Conservation (phyloP, 2,113 vertebrate genomes). For the Bujurquina vittata region DNA sequence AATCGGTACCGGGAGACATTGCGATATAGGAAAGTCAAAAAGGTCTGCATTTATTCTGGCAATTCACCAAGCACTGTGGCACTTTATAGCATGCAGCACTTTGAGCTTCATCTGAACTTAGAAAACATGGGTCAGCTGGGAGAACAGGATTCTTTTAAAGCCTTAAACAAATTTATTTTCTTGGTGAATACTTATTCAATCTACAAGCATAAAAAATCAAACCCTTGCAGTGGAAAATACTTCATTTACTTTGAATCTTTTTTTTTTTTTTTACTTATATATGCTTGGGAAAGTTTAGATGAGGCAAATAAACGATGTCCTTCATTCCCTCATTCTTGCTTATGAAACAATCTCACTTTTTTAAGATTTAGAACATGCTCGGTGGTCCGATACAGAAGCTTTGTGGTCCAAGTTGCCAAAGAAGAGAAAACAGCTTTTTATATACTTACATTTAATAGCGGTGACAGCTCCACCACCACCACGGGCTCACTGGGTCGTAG, state of each 20-base stretch:
- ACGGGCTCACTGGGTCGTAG: conserved; percentile 88
- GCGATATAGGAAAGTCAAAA: conserved; percentile 55
- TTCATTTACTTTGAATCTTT: not conserved
- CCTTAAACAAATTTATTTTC: conserved; percentile 11
- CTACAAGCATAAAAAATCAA: conserved; percentile 24
- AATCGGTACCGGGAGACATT: conserved; percentile 56
- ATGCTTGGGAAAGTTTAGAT: not conserved
- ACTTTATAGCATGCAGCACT: conserved; percentile 66
- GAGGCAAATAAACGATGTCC: not conserved
- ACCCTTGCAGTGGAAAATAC: conserved; percentile 2
- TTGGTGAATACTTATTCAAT: not conserved
- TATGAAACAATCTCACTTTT: not conserved
- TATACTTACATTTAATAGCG: conserved; percentile 89
- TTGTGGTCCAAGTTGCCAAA: not conserved
- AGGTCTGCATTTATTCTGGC: conserved; percentile 58
- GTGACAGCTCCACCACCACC: conserved; percentile 93
- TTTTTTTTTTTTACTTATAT: not conserved
- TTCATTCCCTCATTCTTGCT: not conserved
- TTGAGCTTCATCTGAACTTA: conserved; percentile 44
- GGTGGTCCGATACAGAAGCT: not conserved
- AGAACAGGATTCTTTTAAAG: conserved; percentile 36
- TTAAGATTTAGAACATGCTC: not conserved
- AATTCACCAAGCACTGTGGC: conserved; percentile 27
- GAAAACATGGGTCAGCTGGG: conserved; percentile 48
- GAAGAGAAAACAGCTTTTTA: not conserved